Base-by-base conservation (phyloP, 2,113 vertebrate species). In the Nipponia nippon region DNA sequence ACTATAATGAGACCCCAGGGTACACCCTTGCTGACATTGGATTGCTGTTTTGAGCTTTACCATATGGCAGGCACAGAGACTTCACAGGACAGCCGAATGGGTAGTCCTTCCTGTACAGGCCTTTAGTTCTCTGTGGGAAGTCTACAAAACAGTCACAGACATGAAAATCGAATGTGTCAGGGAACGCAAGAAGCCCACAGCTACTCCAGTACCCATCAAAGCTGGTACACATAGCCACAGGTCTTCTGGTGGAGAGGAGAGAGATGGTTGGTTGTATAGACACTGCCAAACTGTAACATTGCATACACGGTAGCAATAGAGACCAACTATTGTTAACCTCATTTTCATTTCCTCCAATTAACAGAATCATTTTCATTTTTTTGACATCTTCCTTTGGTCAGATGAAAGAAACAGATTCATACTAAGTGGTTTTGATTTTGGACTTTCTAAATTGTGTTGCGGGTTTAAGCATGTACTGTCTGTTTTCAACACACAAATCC, bases 101-200 rank as follows among this genome's bases (percentile, higher is more conserved):
- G 9, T 46, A 29, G 11, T 10, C 52, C 32, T 59, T 42, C 49
- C 32, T 2, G 0, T 21, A 42, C 38, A 40, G 52, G 16, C 5
- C 10, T 70, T 34, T 49, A 69, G 22, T 23, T 87, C n/a, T 84
- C 49, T 46, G 25, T 59, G n/a, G 6, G 5, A 72, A 72, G 12
- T 7, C 29, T 50, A 36, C 32, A 19, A 18, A 87, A 15, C 13
- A 21, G 47, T 81, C 21, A 30, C 9, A 72, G 10, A 40, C 6
- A 5, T 11, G 10, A 73, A 77, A 73, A 76, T 20, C 0, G 0
- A 19, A 26, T 47, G 17, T 34, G 11, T 46, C 1, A 1, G 40
- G 32, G 38, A 70, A 10, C 27, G 65, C 25, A 29, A 1, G 1
- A 62, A 47, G 13, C 40, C n/a, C 55, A 50, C 5, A 44, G 29